phyloP scores from a whole-genome alignment of 2,888 invertebrate genomes.

The Orgyia antiqua region DNA sequence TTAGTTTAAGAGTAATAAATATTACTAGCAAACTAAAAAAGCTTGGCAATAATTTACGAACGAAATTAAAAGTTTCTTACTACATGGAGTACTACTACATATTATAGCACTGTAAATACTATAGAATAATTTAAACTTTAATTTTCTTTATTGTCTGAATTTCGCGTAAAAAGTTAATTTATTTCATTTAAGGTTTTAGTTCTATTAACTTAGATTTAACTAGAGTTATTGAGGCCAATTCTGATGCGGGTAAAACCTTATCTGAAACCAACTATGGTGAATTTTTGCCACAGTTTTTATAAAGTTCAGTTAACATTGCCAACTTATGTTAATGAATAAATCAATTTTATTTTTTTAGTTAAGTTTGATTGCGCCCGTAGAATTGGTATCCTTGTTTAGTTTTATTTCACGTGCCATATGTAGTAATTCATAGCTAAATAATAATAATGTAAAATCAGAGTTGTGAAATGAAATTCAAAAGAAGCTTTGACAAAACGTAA shows the following conservation, averaged over 20 bases:
- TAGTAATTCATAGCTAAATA: conserved; percentile 44
- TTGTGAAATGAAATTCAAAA: conserved; percentile 71
- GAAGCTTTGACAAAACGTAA: conserved; percentile 55
- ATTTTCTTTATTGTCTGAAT: conserved; percentile 12
- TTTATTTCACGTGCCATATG: conserved; percentile 69
- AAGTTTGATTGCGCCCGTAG: too few species aligned
- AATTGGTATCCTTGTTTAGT: too few species aligned
- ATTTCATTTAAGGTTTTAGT: conserved; percentile 17
- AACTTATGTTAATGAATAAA: too few species aligned
- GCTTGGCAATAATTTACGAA: conserved; percentile 76
- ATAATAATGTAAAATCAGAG: conserved; percentile 61
- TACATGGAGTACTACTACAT: conserved; percentile 7
- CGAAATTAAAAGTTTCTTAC: conserved; percentile 35
- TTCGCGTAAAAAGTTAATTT: conserved; percentile 15
- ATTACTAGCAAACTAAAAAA: too few species aligned
- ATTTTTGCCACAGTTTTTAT: too few species aligned
- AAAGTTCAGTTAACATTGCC: too few species aligned
- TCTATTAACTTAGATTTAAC: conserved; percentile 24
- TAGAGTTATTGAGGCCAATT: too few species aligned
- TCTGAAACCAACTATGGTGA: too few species aligned
- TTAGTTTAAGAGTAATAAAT: conserved; percentile 54
- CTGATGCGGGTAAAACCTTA: too few species aligned
- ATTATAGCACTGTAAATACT: conserved; percentile 25
- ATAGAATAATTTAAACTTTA: conserved; percentile 11
- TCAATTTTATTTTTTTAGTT: too few species aligned